Conservation (phyloP, 2,888 invertebrate genomes). For the Arge pagana region DNA sequence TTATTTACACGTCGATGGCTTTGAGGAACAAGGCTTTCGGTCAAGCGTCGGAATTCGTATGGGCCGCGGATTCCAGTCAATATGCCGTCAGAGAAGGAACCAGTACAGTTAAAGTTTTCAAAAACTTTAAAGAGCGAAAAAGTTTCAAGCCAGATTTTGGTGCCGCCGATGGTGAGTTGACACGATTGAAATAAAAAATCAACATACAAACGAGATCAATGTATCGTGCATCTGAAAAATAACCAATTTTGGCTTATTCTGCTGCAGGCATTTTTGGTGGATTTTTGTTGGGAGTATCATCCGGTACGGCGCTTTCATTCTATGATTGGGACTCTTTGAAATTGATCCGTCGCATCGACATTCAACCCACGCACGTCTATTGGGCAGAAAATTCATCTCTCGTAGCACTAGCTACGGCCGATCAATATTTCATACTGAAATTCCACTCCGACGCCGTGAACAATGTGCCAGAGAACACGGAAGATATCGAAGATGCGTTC, state of each 20-base stretch:
- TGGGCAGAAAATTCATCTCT: conserved; percentile 97
- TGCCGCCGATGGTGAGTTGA: conserved; percentile 77
- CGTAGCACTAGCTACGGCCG: conserved; percentile 93
- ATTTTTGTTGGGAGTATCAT: conserved; percentile 86
- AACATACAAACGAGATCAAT: neutral
- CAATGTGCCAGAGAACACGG: conserved; percentile 74
- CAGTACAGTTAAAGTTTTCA: conserved; percentile 90
- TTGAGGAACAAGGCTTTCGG: conserved; percentile 98
- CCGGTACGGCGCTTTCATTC: conserved; percentile 86
- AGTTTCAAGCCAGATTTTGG: conserved; percentile 96
- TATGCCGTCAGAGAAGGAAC: conserved; percentile 88
- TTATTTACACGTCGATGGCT: conserved; percentile 99
- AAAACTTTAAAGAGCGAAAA: conserved; percentile 97
- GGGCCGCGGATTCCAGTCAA: conserved; percentile 96
- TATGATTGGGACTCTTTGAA: conserved; percentile 97
- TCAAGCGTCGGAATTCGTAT: conserved; percentile 97
- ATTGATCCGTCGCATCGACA: conserved; percentile 93
- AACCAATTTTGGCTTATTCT: conserved; percentile 10
- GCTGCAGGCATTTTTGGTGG: conserved; percentile 85
- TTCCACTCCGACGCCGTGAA: conserved; percentile 86
- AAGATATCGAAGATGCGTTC: conserved; percentile 92
- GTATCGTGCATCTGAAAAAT: neutral
- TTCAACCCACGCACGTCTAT: conserved; percentile 89
- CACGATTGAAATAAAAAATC: neutral
- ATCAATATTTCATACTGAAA: conserved; percentile 91